Evolutionary conservation across 2,113 vertebrate species (phyloP).

Genomic region (Arvicanthis niloticus): DNA sequence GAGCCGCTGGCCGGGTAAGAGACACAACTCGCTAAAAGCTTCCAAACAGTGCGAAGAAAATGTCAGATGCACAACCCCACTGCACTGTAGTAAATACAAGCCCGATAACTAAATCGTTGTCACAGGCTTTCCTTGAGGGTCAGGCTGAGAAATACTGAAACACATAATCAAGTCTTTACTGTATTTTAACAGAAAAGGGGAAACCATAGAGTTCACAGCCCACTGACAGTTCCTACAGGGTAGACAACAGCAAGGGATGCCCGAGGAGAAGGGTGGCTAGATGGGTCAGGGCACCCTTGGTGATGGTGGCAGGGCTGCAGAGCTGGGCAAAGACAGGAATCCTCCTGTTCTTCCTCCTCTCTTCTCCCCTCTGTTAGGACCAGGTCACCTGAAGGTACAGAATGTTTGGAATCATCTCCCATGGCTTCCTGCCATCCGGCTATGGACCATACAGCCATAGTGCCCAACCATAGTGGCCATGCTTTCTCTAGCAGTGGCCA

Average conservation of each 20-base stretch:
- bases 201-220: constrained; percentile 55
- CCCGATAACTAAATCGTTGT: constrained; percentile 78
- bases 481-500: background rate
- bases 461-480: background rate
- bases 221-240: constrained; percentile 62
- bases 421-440: background rate
- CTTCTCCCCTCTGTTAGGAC: background rate
- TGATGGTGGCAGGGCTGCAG: background rate
- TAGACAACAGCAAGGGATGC: constrained; percentile 17
- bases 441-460: fast-evolving
- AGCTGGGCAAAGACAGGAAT: background rate
- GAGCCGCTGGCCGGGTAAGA: constrained; percentile 72
- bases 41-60: constrained; percentile 82
- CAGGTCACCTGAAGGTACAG: background rate
- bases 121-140: constrained; percentile 77
- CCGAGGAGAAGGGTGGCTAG: fast-evolving
- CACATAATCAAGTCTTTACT: constrained; percentile 80
- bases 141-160: constrained; percentile 78
- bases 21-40: constrained; percentile 85
- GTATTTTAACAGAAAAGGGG: constrained; percentile 56
- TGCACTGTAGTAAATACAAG: constrained; percentile 80
- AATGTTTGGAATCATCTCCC: fast-evolving
- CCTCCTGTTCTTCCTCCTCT: background rate
- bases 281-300: background rate
- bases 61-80: constrained; percentile 79